phyloP scores from a whole-genome alignment of 2,113 vertebrate species.

The Muscicapa adusta region DNA sequence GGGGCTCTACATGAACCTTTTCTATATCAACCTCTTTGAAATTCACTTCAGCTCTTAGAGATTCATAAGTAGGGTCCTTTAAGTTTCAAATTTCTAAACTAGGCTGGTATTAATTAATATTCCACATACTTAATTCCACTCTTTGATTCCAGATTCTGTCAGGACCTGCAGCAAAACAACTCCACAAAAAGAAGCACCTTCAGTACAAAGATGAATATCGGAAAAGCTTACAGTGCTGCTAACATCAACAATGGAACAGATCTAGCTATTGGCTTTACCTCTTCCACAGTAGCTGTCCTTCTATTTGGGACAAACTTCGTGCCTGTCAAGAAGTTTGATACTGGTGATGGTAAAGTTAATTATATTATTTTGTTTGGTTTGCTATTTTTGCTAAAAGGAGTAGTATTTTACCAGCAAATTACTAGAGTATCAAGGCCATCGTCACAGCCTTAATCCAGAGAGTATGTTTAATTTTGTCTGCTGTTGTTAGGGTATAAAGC shows the following conservation, averaged over 20 bases:
- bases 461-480: not conserved
- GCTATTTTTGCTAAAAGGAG: not conserved
- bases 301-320: conserved; percentile 88
- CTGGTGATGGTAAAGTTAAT: conserved; percentile 81
- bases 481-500: not conserved
- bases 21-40: not conserved
- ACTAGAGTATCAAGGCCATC: not conserved
- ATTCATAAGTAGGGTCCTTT: not conserved
- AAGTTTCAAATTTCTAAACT: not conserved
- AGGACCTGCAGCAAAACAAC: not conserved
- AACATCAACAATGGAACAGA: conserved; percentile 60
- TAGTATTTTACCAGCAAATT: not conserved
- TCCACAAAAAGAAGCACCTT: not conserved
- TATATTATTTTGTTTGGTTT: not conserved
- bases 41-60: not conserved
- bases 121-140: not conserved
- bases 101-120: not conserved
- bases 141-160: conserved; percentile 34
- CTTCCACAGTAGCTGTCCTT: conserved; percentile 75
- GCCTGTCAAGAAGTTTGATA: conserved; percentile 85
- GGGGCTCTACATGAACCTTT: not conserved
- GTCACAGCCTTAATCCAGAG: not conserved
- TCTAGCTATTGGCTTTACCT: conserved; percentile 72
- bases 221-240: not conserved
- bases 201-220: not conserved